Evolutionary conservation across 2,113 vertebrate species (phyloP).

Genomic region (Ictalurus punctatus): DNA sequence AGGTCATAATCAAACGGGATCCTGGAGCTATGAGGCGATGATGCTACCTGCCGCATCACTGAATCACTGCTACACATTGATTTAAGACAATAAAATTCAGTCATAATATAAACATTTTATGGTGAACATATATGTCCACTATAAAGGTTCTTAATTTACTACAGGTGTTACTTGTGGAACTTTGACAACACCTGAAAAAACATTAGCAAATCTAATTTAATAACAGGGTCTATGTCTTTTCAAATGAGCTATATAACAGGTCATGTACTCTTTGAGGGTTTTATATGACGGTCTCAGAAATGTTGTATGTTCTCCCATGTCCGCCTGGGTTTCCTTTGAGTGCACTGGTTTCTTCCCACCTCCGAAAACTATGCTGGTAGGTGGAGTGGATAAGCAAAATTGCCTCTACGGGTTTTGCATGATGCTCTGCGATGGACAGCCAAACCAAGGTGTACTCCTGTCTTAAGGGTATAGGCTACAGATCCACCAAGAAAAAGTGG

Average conservation of each 20-base stretch:
- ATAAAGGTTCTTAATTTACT: not conserved
- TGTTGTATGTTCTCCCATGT: not conserved
- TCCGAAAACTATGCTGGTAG: not conserved
- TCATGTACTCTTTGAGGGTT: not conserved
- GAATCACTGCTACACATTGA: not conserved
- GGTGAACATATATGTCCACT: not conserved
- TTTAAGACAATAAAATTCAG: not conserved
- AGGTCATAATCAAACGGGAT: not conserved
- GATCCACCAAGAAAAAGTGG: not conserved
- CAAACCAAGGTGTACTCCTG: not conserved
- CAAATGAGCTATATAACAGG: not conserved
- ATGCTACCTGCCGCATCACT: not conserved
- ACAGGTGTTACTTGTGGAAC: not conserved
- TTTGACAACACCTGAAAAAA: not conserved
- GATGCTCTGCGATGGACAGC: not conserved
- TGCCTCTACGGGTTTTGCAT: not conserved
- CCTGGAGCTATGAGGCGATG: not conserved
- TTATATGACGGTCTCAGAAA: not conserved
- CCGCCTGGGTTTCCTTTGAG: not conserved
- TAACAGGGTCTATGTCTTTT: not conserved
- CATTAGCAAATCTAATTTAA: not conserved
- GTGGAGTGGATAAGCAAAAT: not conserved
- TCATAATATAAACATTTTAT: not conserved
- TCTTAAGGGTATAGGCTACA: not conserved
- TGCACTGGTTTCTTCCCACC: not conserved